phyloP scores from a whole-genome alignment of 2,797 vertebrate genomes.

The Darevskia mixta region DNA sequence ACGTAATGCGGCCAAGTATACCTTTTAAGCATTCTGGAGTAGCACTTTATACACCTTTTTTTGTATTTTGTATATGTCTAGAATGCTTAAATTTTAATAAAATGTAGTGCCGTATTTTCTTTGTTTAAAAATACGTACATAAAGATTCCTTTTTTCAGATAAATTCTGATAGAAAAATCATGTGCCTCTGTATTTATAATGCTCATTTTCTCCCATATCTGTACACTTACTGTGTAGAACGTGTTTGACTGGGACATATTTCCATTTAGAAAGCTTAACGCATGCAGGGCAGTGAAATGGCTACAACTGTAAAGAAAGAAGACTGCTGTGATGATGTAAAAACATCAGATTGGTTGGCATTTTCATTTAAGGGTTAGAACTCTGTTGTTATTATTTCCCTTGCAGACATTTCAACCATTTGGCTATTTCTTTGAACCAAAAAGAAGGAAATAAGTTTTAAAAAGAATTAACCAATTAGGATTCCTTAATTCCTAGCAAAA shows the following conservation, averaged over 20 bases:
- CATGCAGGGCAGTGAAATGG: not conserved
- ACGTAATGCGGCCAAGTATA: constrained; percentile 24
- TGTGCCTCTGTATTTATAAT: constrained; percentile 3
- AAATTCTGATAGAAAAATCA: not conserved
- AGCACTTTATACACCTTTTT: not conserved
- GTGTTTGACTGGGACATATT: constrained; percentile 30
- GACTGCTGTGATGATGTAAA: not conserved
- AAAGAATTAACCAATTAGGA: not conserved
- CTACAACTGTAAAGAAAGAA: not conserved
- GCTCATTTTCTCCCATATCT: constrained; percentile 12
- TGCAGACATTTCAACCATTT: not conserved
- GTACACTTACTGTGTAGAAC: constrained; percentile 37
- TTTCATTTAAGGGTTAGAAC: not conserved
- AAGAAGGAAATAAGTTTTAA: not conserved
- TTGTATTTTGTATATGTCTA: not conserved
- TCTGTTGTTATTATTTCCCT: not conserved
- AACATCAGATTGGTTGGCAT: rapidly evolving
- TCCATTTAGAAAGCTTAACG: not conserved
- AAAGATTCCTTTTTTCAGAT: not conserved
- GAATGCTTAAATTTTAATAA: not conserved
- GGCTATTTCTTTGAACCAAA: not conserved
- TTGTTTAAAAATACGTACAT: constrained; percentile 17
- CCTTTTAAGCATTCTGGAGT: constrained; percentile 33
- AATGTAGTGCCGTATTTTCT: constrained; percentile 1
- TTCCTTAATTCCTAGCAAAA: not conserved